Evolutionary conservation across 92 coral and sea anemone genomes (phyloP), one percentile per base, ranked within the genome.

Genomic region (Actinostola sp.): DNA sequence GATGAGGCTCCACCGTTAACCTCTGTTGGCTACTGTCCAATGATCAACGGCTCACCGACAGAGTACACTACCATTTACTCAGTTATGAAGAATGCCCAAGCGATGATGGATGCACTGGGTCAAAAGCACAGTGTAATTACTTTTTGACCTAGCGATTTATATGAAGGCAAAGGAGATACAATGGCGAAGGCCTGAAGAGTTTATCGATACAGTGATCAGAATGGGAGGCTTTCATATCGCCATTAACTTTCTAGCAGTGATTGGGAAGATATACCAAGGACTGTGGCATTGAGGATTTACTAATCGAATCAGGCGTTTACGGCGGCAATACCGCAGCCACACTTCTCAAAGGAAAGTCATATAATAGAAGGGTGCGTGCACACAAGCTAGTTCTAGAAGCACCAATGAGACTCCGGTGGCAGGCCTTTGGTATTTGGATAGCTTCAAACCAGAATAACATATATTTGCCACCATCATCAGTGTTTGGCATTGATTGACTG

Each of bases 141-240:
- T n/a, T 15, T 88, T 88, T 72, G 89, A 83, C 45, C 79, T 87
- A 32, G 88, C 88, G 1, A 82, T 82, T 41, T 82, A 66, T 49
- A 60, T 67, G 82, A 83, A 76, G 39, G 88, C 88, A 12, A 88
- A 87, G 67, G 76, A 88, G 39, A 78, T 88, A 3, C 89, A 88
- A 60, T 83, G 77, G 84, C 38, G 71, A 29, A 35, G 49, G 30
- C 72, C 85, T 39, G 71, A 59, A n/a, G 88, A 82, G 67, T 72
- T 87, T 53, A 32, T 36, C 33, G 41, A 82, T 56, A 70, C 75
- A 2, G 72, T 86, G 1, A 81, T 86, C 71, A 67, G 81, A 12
- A 69, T 81, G 83, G 91, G 91, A 4, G 91, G 91, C 3, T 80
- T 86, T 54, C 91, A 86, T 29, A 75, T 81, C 1, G 86, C 87